A percentile compares a stretch with the other conserved stretches of the same genome.
Conservation (phyloP, 2,888 invertebrate species). For the Chironomus riparius region DNA sequence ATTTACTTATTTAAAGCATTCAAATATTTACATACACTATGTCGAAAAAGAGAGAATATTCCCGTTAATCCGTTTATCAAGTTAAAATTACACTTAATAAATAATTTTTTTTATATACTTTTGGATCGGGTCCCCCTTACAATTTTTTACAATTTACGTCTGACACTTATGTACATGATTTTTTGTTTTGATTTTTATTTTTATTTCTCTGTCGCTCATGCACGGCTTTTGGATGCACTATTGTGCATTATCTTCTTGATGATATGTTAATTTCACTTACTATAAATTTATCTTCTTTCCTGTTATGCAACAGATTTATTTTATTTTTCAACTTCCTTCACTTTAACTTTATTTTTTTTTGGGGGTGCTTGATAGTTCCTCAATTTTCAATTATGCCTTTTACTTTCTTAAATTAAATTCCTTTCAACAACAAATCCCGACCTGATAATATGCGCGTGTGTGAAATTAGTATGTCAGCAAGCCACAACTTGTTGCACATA, state of each 20-base stretch:
- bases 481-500: neutral
- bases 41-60: neutral
- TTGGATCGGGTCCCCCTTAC: neutral
- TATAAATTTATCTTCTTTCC: neutral
- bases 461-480: neutral
- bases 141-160: neutral
- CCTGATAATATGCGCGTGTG: neutral
- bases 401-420: neutral
- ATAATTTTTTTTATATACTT: neutral
- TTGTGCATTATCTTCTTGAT: neutral
- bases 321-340: neutral
- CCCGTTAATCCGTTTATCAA: slow-evolving; percentile 21
- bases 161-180: neutral
- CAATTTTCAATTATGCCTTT: neutral
- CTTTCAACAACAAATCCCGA: neutral
- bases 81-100: slow-evolving; percentile 17
- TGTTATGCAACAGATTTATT: neutral
- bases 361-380: no score
- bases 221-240: neutral
- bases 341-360: neutral
- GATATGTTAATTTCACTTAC: neutral
- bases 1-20: slow-evolving; percentile 23
- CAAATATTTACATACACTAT: neutral
- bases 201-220: neutral
- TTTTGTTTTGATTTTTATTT: neutral